Percentiles rank a stretch among this genome's conserved stretches.
Conservation (phyloP, 1,140 invertebrate genomes). For the Galleria mellonella region DNA sequence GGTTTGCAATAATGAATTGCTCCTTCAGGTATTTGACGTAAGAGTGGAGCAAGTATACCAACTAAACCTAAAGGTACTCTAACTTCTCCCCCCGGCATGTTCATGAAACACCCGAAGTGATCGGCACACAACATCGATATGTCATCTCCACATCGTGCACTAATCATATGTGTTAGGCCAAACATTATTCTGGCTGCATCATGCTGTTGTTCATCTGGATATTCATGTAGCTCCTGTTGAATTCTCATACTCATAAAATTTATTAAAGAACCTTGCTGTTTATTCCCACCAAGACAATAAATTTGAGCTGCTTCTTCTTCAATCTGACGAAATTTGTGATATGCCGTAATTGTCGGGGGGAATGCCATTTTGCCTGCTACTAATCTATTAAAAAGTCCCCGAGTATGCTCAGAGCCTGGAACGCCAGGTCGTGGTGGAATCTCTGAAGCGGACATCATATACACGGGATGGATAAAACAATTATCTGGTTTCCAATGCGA, state of each 20-base stretch:
- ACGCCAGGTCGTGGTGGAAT: slow-evolving; percentile 73
- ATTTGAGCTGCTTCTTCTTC: slow-evolving; percentile 76
- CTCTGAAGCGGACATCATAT: slow-evolving; percentile 76
- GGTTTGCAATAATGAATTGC: slow-evolving; percentile 77
- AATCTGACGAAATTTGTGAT: slow-evolving; percentile 78
- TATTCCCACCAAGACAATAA: slow-evolving; percentile 73
- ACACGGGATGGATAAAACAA: slow-evolving; percentile 76
- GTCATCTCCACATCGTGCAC: slow-evolving; percentile 76
- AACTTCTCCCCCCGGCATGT: slow-evolving; percentile 78
- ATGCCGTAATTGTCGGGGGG: slow-evolving; percentile 75
- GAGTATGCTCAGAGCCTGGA: slow-evolving; percentile 56
- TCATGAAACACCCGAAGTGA: slow-evolving; percentile 77
- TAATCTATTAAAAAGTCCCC: slow-evolving; percentile 76
- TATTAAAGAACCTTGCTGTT: slow-evolving; percentile 77
- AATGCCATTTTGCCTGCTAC: slow-evolving; percentile 77
- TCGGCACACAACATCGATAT: slow-evolving; percentile 77
- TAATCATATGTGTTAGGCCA: slow-evolving; percentile 76
- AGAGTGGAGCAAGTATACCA: slow-evolving; percentile 77
- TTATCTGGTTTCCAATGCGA: slow-evolving; percentile 76
- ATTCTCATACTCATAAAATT: slow-evolving; percentile 79
- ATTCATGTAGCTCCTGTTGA: slow-evolving; percentile 79
- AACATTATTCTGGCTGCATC: slow-evolving; percentile 80
- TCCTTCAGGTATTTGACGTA: slow-evolving; percentile 76
- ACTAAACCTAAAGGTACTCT: slow-evolving; percentile 78
- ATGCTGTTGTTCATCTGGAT: slow-evolving; percentile 78